Base-by-base conservation (phyloP, 2,888 invertebrate species). In the Meandrusa payeni region DNA sequence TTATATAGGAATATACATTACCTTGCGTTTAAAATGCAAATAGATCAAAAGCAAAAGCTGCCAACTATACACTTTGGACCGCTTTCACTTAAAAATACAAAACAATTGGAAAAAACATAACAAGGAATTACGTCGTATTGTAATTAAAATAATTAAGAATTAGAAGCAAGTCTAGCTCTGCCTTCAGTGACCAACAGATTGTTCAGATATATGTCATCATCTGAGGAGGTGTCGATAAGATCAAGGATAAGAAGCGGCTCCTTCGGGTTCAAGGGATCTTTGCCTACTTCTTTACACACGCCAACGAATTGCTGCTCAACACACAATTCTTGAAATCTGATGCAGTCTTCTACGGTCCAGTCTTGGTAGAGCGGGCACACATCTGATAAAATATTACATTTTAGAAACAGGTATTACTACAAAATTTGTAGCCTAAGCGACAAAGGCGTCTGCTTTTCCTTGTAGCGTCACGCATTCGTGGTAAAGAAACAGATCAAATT, bases 271-370 rank as follows among this genome's bases (percentile, higher is more conserved):
- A 90, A 63, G 10, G 90, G 88, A 57, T 93, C 93, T 27, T 83
- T 83, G 42, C 89, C 90, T 4, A 92, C 89, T 10, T 91, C 89
- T 49, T 89, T 89, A 36, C 95, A 89, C 32, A 91, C 69, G 0
- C 94, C 93, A 6, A 93, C 93, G 51, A 95, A 93, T 37, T 90
- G 86, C 57, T 92, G 91, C 20, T 92, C 90, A 20, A 92, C 90
- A 3, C 94, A 93, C 48, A 95, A 64, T 52, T 92, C 87, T 58
- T 93, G 92, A 67, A 95, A 95, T 46, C 90, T 79, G 37, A 93
- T 76, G 59, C 93, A 93, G 71, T 94, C 94, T 55, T 93, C 92
- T 52, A 92, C 90, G 0, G 91, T 88, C 93, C 94, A 94, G 72
- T 94, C 92, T 56, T 79, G 81, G 54, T 91, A 88, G 10, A 83